Conservation (phyloP, 1,140 invertebrate species). For the Macrobrachium rosenbergii region DNA sequence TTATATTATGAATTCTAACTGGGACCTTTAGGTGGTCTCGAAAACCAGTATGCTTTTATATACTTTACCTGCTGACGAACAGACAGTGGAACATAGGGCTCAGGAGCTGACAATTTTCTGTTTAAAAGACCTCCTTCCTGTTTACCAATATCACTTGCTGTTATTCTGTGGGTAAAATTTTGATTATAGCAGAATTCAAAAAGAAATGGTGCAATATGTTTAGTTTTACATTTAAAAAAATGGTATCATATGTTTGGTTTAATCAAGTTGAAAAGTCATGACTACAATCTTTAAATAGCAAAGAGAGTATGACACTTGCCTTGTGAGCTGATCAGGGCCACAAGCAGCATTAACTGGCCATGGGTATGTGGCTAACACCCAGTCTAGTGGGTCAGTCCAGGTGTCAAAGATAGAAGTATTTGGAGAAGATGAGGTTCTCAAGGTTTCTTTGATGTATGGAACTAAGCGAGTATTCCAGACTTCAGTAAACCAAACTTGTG, state of each 20-base stretch:
- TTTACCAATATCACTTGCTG: conserved; percentile 18
- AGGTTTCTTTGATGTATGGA: conserved; percentile 21
- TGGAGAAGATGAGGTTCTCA: conserved; percentile 9
- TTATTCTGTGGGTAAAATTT: background rate
- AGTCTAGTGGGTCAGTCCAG: conserved; percentile 56
- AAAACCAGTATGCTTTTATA: background rate
- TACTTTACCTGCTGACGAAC: conserved; percentile 12
- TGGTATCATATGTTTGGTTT: too few relatives aligned
- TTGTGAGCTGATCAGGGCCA: conserved; percentile 48
- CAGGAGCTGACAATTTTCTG: background rate
- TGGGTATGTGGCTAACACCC: conserved; percentile 55
- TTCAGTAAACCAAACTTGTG: conserved; percentile 50
- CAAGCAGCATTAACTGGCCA: conserved; percentile 53
- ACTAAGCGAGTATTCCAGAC: conserved; percentile 48
- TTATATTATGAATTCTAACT: background rate
- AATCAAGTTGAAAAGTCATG: background rate
- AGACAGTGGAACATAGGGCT: background rate
- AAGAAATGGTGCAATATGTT: background rate
- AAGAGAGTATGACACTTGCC: conserved; percentile 12
- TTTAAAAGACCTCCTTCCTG: background rate
- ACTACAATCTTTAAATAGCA: background rate
- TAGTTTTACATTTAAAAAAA: background rate
- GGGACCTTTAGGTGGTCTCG: background rate
- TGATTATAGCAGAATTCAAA: background rate
- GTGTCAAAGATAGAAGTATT: conserved; percentile 35